These are phyloP conservation scores for Heteropelma amictum DNA, from an alignment of 2,888 invertebrate genomes.

Conservation along the genomic window DNA sequence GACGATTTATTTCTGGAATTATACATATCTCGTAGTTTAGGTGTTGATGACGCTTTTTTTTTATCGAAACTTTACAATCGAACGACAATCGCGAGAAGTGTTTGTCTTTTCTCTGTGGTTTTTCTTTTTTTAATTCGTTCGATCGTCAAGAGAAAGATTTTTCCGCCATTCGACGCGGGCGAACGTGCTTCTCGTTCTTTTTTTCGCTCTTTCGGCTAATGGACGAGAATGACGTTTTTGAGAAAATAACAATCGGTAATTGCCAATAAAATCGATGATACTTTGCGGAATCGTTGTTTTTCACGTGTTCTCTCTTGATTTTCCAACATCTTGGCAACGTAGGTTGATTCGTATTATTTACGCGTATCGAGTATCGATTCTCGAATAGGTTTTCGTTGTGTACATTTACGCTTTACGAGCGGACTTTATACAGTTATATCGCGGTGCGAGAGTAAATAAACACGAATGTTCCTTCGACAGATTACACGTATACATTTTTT, in stretches of 20 bases:
- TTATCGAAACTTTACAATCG: conserved; percentile 51
- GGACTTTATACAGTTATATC: conserved; percentile 31
- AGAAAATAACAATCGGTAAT: too few species aligned
- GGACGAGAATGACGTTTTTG: too few species aligned
- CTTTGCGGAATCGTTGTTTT: too few species aligned
- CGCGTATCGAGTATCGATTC: too few species aligned
- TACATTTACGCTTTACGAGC: conserved; percentile 37
- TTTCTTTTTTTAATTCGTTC: conserved; percentile 34
- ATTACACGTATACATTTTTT: too few species aligned
- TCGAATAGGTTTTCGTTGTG: too few species aligned
- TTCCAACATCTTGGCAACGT: too few species aligned
- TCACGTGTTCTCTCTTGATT: too few species aligned
- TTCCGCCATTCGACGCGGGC: conserved; percentile 5
- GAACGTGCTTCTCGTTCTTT: neutral
- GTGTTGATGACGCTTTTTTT: conserved; percentile 58
- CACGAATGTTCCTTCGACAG: conserved; percentile 35
- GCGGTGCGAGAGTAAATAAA: conserved; percentile 46
- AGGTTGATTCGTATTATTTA: too few species aligned
- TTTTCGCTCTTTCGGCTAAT: too few species aligned
- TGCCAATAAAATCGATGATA: too few species aligned
- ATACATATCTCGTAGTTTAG: conserved; percentile 59
- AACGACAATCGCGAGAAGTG: conserved; percentile 10
- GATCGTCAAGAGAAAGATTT: neutral
- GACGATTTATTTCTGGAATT: conserved; percentile 38
- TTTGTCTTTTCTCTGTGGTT: neutral